phyloP scores from a whole-genome alignment of 2,797 vertebrate species.

The Gallirallus australis region DNA sequence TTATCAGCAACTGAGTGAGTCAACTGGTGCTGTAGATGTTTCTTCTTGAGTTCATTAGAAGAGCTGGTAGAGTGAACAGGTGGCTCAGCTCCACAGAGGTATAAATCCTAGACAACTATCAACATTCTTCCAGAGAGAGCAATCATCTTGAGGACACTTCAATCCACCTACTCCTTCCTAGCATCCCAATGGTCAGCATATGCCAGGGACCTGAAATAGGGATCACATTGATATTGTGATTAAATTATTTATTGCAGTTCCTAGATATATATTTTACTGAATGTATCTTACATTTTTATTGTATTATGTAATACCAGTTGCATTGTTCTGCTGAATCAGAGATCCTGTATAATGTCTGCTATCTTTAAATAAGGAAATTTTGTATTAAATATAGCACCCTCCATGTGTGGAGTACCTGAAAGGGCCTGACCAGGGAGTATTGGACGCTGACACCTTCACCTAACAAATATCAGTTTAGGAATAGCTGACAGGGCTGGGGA shows the following conservation, averaged over 20 bases:
- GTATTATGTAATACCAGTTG: not conserved
- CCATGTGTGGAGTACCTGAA: not conserved
- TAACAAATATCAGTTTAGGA: not conserved
- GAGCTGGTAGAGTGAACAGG: too few species aligned
- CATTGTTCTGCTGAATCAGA: not conserved
- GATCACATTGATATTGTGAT: not conserved
- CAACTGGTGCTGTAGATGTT: fast-evolving
- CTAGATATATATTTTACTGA: not conserved
- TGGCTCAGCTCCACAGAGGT: not conserved
- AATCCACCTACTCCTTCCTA: not conserved
- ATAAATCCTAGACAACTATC: not conserved
- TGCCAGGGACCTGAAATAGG: too few species aligned
- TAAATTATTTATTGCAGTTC: not conserved
- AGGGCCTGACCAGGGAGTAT: not conserved
- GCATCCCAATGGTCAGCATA: fast-evolving
- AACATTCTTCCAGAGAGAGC: not conserved
- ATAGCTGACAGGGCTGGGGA: not conserved
- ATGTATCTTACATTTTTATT: not conserved
- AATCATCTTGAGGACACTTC: not conserved
- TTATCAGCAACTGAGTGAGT: not conserved
- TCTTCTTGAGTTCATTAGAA: not conserved
- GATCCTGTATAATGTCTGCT: not conserved
- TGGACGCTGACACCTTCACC: not conserved
- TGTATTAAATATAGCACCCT: not conserved
- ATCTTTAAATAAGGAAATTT: not conserved